A percentile compares a stretch with the other conserved stretches of the same genome.
Conservation (phyloP, 2,888 invertebrate genomes). For the Dendrolimus houi region DNA sequence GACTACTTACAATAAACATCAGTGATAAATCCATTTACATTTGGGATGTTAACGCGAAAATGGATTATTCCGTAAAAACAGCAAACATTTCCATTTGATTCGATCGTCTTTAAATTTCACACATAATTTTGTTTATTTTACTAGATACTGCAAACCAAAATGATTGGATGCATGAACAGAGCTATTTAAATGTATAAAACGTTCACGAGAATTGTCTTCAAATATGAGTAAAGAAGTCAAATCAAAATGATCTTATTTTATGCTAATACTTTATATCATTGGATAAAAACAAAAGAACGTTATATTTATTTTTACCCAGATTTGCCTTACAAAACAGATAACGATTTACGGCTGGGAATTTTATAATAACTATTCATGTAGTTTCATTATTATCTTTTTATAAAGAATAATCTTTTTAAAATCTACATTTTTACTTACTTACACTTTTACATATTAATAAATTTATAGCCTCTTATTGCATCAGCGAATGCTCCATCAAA, state of each 20-base stretch:
- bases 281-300: not conserved
- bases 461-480: no score
- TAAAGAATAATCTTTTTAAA: no score
- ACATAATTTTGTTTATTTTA: not conserved
- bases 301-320: no score
- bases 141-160: not conserved
- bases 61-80: not conserved
- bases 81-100: not conserved
- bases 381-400: no score
- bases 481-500: no score
- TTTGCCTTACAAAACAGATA: no score
- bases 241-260: not conserved
- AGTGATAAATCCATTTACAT: slow-evolving; percentile 3
- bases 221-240: not conserved
- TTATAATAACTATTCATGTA: no score
- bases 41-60: not conserved
- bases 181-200: not conserved
- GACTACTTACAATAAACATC: not conserved
- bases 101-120: not conserved
- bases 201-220: not conserved
- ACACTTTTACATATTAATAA: no score
- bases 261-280: not conserved
- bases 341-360: no score
- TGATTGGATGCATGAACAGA: not conserved
- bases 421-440: no score